Evolutionary conservation across 2,113 vertebrate species (phyloP), one percentile per base, ranked within the genome.

Genomic region (Toxotes chatareus): DNA sequence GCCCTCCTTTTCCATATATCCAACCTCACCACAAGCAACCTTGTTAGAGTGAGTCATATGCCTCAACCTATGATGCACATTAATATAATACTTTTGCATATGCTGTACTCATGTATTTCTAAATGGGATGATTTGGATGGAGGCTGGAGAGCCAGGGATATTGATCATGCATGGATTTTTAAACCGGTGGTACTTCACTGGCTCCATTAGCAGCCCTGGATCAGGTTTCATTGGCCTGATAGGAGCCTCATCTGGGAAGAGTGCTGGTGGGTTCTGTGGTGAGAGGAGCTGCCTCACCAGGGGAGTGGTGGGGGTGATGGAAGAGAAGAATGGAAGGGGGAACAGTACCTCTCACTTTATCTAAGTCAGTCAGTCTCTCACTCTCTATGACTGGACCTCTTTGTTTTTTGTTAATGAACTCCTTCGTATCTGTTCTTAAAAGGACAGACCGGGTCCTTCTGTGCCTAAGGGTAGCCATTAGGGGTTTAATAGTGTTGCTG

Each of bases 371-470:
- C 78, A 69, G 76, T 83, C 87, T 76, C 83, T 89, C 82, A 73
- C 88, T 46, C 84, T 76, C 84, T 87, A 78, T 94, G 91, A 92
- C 91, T 93, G 88, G 73, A 84, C 84, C 73, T 93, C 93, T 95
- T 95, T 96, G 95, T 95, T 94, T 94, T 92, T 91, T 92, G 81
- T 94, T 95, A 95, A 95, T 95, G 93, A 95, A 95, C 90, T 93
- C 94, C 91, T 92, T 92, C 80, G 46, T 93, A 94, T 92, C 89
- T 92, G 90, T 91, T 92, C 90, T 93, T 94, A 91, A 95, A 93
- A 94, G 93, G 89, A 92, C 86, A 88, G 83, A 75, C 76, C 69
- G 67, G 84, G 90, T 87, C 81, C 84, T 86, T 90, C 85, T 74
- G 81, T 84, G 92, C 94, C 93, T 89, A 13, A 87, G 83, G 94